A percentile compares a stretch with the other conserved stretches of the same genome.
Evolutionary conservation across 1,140 invertebrate species (phyloP).

Genomic region (Drosophila paulistorum): DNA sequence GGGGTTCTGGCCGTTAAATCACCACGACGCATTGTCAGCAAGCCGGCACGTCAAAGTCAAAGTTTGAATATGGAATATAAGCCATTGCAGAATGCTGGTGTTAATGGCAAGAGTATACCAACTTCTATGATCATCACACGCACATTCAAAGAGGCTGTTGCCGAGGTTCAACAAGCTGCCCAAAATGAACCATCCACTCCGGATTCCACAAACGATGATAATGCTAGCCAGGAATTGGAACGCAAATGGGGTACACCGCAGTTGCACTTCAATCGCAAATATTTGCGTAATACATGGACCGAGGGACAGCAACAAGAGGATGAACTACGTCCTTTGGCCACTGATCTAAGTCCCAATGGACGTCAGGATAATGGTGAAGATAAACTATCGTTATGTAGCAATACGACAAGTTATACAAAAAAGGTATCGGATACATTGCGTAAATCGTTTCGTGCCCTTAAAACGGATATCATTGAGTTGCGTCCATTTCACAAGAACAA

Average conservation of each 20-base stretch:
- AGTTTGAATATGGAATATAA: conserved; percentile 61
- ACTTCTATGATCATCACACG: conserved; percentile 71
- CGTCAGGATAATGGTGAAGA: conserved; percentile 49
- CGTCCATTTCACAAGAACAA: conserved; percentile 61
- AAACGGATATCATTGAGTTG: conserved; percentile 67
- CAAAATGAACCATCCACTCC: neutral
- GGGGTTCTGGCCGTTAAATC: conserved; percentile 68
- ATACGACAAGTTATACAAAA: conserved; percentile 72
- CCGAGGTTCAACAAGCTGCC: conserved; percentile 17
- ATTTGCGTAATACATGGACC: conserved; percentile 56
- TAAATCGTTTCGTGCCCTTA: conserved; percentile 68
- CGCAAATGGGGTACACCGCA: conserved; percentile 80
- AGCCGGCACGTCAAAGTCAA: conserved; percentile 46
- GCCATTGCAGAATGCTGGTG: conserved; percentile 49
- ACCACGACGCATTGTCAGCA: conserved; percentile 45
- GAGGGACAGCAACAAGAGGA: conserved; percentile 48
- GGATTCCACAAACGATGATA: conserved; percentile 25
- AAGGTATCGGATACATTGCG: conserved; percentile 67
- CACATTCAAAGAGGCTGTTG: conserved; percentile 69
- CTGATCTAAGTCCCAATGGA: conserved; percentile 2
- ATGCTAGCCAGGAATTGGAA: conserved; percentile 49
- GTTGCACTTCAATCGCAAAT: conserved; percentile 79
- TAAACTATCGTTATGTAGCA: conserved; percentile 74
- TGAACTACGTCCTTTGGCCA: conserved; percentile 48
- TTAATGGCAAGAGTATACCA: conserved; percentile 72